phyloP scores from a whole-genome alignment of 2,797 vertebrate species.

The Crocidura indochinensis region DNA sequence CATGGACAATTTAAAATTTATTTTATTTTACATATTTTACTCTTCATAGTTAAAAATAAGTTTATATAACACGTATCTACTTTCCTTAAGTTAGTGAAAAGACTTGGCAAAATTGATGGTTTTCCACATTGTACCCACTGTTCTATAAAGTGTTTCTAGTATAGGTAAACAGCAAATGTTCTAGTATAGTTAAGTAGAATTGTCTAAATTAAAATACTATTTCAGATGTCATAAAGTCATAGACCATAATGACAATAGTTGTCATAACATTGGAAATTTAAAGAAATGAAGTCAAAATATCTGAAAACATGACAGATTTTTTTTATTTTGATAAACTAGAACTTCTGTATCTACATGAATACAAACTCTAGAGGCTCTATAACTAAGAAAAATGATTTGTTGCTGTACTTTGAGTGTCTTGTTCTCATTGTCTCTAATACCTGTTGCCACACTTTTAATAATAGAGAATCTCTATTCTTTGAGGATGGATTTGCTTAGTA shows the following conservation, averaged over 20 bases:
- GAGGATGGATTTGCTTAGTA: not conserved
- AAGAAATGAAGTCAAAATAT: not conserved
- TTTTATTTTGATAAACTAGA: not conserved
- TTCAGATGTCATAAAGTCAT: not conserved
- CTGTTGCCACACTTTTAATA: not conserved
- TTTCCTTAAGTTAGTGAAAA: conserved; percentile 40
- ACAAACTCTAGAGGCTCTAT: not conserved
- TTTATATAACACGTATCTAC: conserved; percentile 13
- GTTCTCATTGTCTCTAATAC: not conserved
- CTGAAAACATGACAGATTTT: not conserved
- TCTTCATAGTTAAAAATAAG: conserved; percentile 69
- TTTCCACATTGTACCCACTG: not conserved
- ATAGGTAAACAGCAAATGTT: not conserved
- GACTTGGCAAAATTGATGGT: conserved; percentile 20
- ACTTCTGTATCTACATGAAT: not conserved
- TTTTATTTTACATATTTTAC: conserved; percentile 65
- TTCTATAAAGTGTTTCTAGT: not conserved
- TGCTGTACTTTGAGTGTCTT: not conserved
- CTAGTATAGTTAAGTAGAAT: not conserved
- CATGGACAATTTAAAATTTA: conserved; percentile 51
- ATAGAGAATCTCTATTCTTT: conserved; percentile 22
- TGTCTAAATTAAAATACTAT: not conserved
- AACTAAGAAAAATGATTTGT: not conserved
- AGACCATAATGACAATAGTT: not conserved
- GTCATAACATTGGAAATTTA: not conserved